Base-by-base conservation (phyloP, 2,113 vertebrate genomes). In the Protobothrops mucrosquamatus region DNA sequence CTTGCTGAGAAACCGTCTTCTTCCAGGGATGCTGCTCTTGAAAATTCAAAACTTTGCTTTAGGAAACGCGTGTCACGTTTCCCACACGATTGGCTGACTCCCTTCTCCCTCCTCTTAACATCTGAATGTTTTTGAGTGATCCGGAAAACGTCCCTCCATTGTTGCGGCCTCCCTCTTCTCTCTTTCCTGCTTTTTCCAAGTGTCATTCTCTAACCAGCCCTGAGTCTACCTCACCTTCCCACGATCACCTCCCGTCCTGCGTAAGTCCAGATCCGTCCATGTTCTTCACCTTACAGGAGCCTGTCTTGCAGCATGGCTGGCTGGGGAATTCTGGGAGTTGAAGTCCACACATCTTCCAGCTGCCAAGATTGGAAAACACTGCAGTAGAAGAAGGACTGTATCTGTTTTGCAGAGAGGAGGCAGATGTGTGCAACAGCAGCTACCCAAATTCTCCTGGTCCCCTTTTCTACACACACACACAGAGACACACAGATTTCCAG, bases 171-270 rank as follows among this genome's bases (percentile, higher is more conserved):
- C 2, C 20, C 3, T 29, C 48, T n/a, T 56, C 43, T 54, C 29
- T 39, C 59, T 85, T 23, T 4, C 52, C 88, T 20, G 6, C 26
- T 39, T 86, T 39, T 86, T 0, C 29, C 29, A 74, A 7, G n/a
- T 4, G 23, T 54, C 51, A 55, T 88, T 14, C 51, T 54, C 74
- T 39, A 81, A 20, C 69, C 69, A 39, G 69, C 18, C 86, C n/a
- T 26, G 29, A 88, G 51, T 29, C 12, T 74, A 39, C 34, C 54
- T 57, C 39, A 81, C 81, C 39, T 11, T 89, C 87, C 14, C 64
- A 6, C 6, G 1, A 22, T 39, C 69, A n/a, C 26, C 22, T 5
- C 20, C 34, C 1, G 0, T 1, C 4, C 61, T 43, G 2, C 39
- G 34, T 46, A 4, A 55, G 15, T 29, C n/a, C 34, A 6, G 24